These are phyloP conservation scores for Drosophila ustulata DNA, from an alignment of 2,888 invertebrate species.

Conservation along the genomic window DNA sequence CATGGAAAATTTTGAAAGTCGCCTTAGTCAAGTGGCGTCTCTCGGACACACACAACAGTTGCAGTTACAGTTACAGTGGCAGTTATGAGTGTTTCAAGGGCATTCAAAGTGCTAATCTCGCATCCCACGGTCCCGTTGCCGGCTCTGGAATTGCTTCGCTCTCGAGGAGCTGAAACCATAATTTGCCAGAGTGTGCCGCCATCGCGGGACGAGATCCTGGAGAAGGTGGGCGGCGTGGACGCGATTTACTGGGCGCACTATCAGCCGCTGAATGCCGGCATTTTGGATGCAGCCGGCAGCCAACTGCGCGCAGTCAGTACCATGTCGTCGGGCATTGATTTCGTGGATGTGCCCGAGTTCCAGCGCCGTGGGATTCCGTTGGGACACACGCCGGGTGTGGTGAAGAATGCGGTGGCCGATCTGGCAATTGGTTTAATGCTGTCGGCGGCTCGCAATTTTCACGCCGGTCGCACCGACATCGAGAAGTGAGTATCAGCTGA, in stretches of 20 bases:
- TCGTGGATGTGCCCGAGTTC: constrained; percentile 90
- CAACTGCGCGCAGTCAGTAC: constrained; percentile 91
- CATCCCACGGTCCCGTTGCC: constrained; percentile 88
- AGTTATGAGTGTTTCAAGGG: constrained; percentile 60
- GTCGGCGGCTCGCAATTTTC: constrained; percentile 90
- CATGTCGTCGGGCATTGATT: constrained; percentile 95
- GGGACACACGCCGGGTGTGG: constrained; percentile 92
- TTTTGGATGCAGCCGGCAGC: constrained; percentile 85
- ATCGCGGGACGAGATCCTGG: constrained; percentile 77
- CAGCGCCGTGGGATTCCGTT: constrained; percentile 89
- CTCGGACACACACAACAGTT: neutral
- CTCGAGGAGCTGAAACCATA: constrained; percentile 84
- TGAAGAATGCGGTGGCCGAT: constrained; percentile 93
- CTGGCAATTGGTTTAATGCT: constrained; percentile 91
- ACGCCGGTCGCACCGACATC: constrained; percentile 90
- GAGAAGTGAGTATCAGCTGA: constrained; percentile 84
- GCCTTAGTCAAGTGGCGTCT: constrained; percentile 40
- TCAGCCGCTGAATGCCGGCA: constrained; percentile 80
- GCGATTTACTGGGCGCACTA: constrained; percentile 84
- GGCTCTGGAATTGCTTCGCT: constrained; percentile 88
- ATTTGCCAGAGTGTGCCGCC: constrained; percentile 81
- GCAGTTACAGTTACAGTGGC: neutral
- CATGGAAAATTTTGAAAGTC: constrained; percentile 2
- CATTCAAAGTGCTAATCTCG: constrained; percentile 88
- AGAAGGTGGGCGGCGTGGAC: constrained; percentile 81